These are phyloP conservation scores for Megaceryle maxima DNA, from an alignment of 2,113 vertebrate genomes.

Conservation along the genomic window DNA sequence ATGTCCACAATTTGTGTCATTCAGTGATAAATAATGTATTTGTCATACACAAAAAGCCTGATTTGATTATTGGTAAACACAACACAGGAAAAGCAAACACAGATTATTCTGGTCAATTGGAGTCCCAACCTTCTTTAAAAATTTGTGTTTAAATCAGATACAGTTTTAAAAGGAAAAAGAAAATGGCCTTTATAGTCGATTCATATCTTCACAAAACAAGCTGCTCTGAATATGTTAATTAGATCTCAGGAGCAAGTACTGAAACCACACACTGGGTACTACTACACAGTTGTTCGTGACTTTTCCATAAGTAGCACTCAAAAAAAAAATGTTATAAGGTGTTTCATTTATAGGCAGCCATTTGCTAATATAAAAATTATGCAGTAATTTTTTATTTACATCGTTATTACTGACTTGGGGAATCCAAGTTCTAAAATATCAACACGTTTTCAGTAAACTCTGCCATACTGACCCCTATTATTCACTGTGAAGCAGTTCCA, in stretches of 20 bases:
- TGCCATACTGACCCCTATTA: not conserved
- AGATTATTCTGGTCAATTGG: not conserved
- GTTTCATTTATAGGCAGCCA: not conserved
- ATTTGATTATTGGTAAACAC: not conserved
- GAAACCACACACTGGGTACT: not conserved
- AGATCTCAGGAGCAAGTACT: not conserved
- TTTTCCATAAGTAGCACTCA: not conserved
- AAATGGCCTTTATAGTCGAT: not conserved
- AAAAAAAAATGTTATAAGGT: not conserved
- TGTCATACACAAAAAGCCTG: not conserved
- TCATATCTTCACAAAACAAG: not conserved
- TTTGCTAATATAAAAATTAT: not conserved
- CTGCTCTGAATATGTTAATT: not conserved
- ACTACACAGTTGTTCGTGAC: not conserved
- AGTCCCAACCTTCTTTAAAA: not conserved
- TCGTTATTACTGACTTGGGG: not conserved
- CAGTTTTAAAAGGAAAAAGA: not conserved
- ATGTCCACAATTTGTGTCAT: not conserved
- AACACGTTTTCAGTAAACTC: not conserved
- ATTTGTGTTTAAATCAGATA: not conserved
- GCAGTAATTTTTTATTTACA: not conserved
- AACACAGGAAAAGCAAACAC: not conserved
- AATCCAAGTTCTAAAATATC: not conserved
- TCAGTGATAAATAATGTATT: not conserved
- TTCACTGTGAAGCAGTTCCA: not conserved